These are phyloP conservation scores for Rousettus leschenaultii DNA, from an alignment of 2,113 vertebrate species.

Conservation along the genomic window DNA sequence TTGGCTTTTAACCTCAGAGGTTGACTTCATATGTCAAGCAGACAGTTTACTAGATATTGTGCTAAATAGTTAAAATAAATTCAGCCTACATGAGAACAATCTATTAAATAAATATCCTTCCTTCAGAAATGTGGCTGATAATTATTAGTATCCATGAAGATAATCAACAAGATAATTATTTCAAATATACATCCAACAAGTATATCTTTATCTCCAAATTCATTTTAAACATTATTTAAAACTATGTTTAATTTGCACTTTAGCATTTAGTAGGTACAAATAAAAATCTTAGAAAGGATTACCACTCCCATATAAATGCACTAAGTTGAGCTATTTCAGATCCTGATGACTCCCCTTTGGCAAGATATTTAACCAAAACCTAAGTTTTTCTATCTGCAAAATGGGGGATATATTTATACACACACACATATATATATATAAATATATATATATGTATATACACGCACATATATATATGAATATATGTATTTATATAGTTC, in stretches of 20 bases:
- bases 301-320: neutral
- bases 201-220: neutral
- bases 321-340: neutral
- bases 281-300: neutral
- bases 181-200: constrained; percentile 6
- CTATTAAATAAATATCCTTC: neutral
- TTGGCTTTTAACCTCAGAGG: constrained; percentile 49
- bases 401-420: neutral
- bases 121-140: constrained; percentile 22
- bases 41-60: neutral
- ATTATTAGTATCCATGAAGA: neutral
- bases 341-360: neutral
- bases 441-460: no score
- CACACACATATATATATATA: neutral
- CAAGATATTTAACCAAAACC: neutral
- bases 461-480: neutral
- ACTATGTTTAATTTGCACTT: neutral
- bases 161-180: constrained; percentile 29
- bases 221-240: constrained; percentile 26
- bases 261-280: neutral
- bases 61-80: constrained; percentile 47
- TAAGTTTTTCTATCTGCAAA: constrained; percentile 6
- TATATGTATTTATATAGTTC: neutral
- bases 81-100: neutral
- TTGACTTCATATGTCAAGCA: constrained; percentile 26